Evolutionary conservation across 2,113 vertebrate genomes (phyloP), one percentile per base, ranked within the genome.

Genomic region (Vicugna pacos): DNA sequence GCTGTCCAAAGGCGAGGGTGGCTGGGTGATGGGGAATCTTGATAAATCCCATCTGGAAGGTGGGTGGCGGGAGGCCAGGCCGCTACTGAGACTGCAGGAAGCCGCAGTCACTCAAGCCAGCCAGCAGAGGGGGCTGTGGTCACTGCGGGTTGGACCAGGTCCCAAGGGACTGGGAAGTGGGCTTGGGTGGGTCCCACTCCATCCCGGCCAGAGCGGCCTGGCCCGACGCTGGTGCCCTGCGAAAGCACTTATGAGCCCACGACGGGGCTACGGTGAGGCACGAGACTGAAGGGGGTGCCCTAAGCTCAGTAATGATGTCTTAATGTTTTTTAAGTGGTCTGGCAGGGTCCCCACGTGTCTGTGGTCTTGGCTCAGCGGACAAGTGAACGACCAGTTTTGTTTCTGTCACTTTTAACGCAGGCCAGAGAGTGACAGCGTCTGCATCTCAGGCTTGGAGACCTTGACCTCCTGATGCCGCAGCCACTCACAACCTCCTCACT

Each of bases 1-100:
- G 48, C 42, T 52, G 17, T 52, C 8, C 3, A 48, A 30, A 48
- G 8, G 35, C 0, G 0, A 19, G 19, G 16, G 14, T 22, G 9
- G 10, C 24, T 4, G 54, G n/a, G 46, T 7, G 4, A 15, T 2
- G 8, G 42, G 20, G 77, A 7, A 26, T 46, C 16, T 50, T 32
- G 24, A 8, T 38, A 64, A 46, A 1, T 84, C 30, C 30, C 5
- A 1, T 7, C 30, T 15, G 6, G 46, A 14, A 75, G 42, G 69
- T 13, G 5, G 15, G n/a, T 15, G 58, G 16, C 0, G 9, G 0
- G 84, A 14, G 38, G 17, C 5, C 35, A 7, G 56, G 20, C 42
- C 0, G 0, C 4, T 0, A 2, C 54, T 0, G 1, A 11, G 64
- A 24, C 1, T 0, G 16, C 1, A 1, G 30, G 35, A 7, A 26